Base-by-base conservation (phyloP, 2,888 invertebrate genomes). In the Oxystoma pomonae region DNA sequence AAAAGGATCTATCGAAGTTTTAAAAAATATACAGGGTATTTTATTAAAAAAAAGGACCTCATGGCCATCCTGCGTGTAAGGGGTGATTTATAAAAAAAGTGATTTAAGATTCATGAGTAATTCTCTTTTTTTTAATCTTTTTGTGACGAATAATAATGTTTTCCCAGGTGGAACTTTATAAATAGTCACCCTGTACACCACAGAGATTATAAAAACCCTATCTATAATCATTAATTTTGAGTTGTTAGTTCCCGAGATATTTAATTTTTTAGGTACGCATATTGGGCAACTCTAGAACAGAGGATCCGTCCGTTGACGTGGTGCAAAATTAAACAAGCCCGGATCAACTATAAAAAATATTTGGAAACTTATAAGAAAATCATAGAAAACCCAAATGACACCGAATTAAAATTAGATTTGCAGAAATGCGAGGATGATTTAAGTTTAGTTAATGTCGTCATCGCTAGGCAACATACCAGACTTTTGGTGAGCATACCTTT, bases 381-480 rank as follows among this genome's bases (percentile, higher is more conserved):
- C 1, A 78, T 93, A 55, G 77, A 86, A 61, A 87, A 88, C 73
- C 90, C 90, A 0, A 88, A 89, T 63, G 89, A 91, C 70, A 88
- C 89, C 0, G 90, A 90, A 74, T 78, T 90, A 63, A 89, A 88
- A 76, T 72, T 89, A 65, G 90, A 91, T 74, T 77, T 92, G 62
- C 89, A 89, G 77, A 86, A 89, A 72, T 86, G 89, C 65, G 92
- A 93, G 77, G 91, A 92, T 69, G 84, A 83, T 64, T 80, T 93
- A 65, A 87, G 88, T 58, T 86, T 92, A 53, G 81, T 89, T 57
- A 90, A 90, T 62, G 89, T 93, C 20, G 86, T 92, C 1, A 86
- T 92, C 64, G 92, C 92, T 0, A 83, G 92, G 67, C 90, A 91
- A 74, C 89, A 92, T 67, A 91, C 92, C 2, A 90, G 90, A 76